Conservation (phyloP, 2,888 invertebrate genomes). For the Pheosia gnoma region DNA sequence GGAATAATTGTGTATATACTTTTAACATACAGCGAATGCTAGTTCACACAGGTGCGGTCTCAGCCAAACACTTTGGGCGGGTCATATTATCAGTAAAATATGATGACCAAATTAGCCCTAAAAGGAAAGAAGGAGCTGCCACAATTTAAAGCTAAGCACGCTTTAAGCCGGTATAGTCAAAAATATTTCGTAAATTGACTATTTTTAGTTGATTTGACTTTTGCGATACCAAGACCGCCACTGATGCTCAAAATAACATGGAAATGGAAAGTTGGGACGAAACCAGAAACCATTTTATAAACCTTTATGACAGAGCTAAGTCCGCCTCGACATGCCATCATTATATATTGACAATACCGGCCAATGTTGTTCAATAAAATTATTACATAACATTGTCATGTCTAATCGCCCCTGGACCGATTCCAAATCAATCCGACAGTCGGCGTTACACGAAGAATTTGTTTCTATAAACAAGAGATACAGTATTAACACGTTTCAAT, state of each 20-base stretch:
- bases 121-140: no score
- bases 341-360: conserved; percentile 36
- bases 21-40: no score
- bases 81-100: no score
- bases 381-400: conserved; percentile 44
- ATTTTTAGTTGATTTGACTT: no score
- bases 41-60: no score
- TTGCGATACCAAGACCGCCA: no score
- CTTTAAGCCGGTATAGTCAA: no score
- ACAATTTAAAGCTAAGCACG: no score
- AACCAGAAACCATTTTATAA: conserved; percentile 15
- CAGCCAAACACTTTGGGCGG: no score
- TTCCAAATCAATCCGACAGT: conserved; percentile 39
- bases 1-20: no score
- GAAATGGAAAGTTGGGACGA: conserved; percentile 9
- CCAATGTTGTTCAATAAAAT: conserved; percentile 32
- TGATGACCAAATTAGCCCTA: no score
- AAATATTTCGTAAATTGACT: no score
- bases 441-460: conserved; percentile 52
- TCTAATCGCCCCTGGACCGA: conserved; percentile 39
- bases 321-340: conserved; percentile 23
- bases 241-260: background rate
- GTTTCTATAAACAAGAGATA: conserved; percentile 62
- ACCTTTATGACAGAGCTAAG: conserved; percentile 22
- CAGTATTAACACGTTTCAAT: conserved; percentile 61